Evolutionary conservation across 2,113 vertebrate species (phyloP).

Genomic region (Hyperopisus bebe): DNA sequence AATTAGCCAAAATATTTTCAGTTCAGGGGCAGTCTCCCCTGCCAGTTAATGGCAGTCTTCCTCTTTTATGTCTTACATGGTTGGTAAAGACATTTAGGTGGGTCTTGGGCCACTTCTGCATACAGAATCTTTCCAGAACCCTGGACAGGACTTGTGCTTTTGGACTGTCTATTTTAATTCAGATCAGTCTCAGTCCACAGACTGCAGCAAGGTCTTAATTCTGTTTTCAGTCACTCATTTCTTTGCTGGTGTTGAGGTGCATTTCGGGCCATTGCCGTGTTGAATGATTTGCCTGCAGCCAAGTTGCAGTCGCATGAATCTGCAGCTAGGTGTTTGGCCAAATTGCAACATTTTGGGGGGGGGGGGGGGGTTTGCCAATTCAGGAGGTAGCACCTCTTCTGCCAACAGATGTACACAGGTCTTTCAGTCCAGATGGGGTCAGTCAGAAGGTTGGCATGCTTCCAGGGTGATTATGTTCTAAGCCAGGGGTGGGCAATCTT

Average conservation of each 20-base stretch:
- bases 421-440: neutral
- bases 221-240: too few relatives aligned
- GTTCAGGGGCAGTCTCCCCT: neutral
- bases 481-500: too few relatives aligned
- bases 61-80: neutral
- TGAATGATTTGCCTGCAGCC: neutral
- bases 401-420: neutral
- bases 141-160: neutral
- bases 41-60: neutral
- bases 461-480: neutral
- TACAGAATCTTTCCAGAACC: neutral
- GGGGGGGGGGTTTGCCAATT: too few relatives aligned
- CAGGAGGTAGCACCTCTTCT: too few relatives aligned
- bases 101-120: neutral
- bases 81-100: neutral
- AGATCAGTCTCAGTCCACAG: neutral
- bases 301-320: neutral
- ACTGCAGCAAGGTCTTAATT: neutral
- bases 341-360: too few relatives aligned
- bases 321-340: too few relatives aligned
- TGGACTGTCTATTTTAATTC: neutral
- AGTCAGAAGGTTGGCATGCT: neutral
- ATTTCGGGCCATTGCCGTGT: neutral
- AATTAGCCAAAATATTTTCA: neutral
- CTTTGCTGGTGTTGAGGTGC: neutral